phyloP scores from a whole-genome alignment of 2,113 vertebrate genomes.

The Siniperca chuatsi region DNA sequence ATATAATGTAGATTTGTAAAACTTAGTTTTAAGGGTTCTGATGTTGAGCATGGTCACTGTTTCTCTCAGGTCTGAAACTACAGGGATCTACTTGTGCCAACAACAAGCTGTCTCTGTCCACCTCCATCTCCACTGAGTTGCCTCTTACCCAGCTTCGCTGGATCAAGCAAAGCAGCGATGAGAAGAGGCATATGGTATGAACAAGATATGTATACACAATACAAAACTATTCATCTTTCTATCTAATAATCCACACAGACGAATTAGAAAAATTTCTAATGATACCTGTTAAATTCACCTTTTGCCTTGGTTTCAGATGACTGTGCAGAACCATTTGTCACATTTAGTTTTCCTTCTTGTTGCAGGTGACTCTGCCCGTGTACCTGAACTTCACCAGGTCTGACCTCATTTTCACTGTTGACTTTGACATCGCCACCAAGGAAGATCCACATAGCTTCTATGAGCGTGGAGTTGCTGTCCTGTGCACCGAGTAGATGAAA shows the following conservation, averaged over 20 bases:
- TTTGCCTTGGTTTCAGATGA: background rate
- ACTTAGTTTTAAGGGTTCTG: background rate
- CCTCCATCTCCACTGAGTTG: constrained; percentile 93
- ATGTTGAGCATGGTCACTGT: background rate
- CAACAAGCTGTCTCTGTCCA: constrained; percentile 96
- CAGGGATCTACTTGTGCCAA: constrained; percentile 94
- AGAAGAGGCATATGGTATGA: constrained; percentile 92
- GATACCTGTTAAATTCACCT: background rate
- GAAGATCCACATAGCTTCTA: constrained; percentile 98
- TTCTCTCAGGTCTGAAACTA: constrained; percentile 83
- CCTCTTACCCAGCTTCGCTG: constrained; percentile 97
- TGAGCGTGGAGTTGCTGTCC: constrained; percentile 94
- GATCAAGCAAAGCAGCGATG: constrained; percentile 90
- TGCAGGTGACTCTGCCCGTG: constrained; percentile 95
- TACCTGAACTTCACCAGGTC: constrained; percentile 98
- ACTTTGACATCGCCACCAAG: constrained; percentile 97
- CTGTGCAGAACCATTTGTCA: background rate
- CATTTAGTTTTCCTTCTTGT: background rate
- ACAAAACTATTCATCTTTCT: background rate
- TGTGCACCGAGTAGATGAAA: constrained; percentile 92
- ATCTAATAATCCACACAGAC: background rate
- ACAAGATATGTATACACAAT: background rate
- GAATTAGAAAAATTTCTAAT: background rate
- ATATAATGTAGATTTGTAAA: background rate
- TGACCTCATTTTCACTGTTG: constrained; percentile 97